A percentile compares a stretch with the other conserved stretches of the same genome.
phyloP scores from a whole-genome alignment of 2,113 vertebrate genomes.

The Colossoma macropomum region DNA sequence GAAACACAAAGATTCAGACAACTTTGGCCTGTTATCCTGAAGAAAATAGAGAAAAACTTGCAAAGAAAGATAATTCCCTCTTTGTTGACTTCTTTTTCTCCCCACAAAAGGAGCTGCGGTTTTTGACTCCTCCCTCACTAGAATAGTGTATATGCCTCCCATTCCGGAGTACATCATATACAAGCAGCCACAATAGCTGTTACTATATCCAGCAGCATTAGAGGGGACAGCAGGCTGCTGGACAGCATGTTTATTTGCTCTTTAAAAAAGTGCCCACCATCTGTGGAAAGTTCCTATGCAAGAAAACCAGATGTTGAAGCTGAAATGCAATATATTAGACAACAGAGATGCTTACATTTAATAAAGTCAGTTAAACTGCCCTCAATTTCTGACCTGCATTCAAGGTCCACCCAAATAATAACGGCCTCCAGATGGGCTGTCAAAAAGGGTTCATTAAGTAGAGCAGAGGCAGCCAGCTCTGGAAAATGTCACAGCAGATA shows the following conservation, averaged over 20 bases:
- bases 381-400: background rate
- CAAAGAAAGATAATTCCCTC: no score
- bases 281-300: slow-evolving; percentile 31
- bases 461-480: slow-evolving; percentile 7
- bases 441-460: slow-evolving; percentile 11
- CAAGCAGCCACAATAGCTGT: background rate
- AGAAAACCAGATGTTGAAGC: slow-evolving; percentile 43
- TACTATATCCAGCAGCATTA: background rate
- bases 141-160: background rate
- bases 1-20: no score
- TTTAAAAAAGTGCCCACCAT: slow-evolving; percentile 41
- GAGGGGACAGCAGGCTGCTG: background rate
- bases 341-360: background rate
- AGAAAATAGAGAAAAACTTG: no score
- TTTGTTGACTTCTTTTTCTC: background rate
- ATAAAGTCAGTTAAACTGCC: background rate
- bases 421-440: slow-evolving; percentile 19
- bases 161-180: background rate
- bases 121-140: slow-evolving; percentile 25
- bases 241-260: background rate
- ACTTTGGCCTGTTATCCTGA: no score
- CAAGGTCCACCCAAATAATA: slow-evolving; percentile 22
- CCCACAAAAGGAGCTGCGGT: slow-evolving; percentile 28
- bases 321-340: slow-evolving; percentile 20
- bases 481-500: slow-evolving; percentile 23